Percentiles rank a stretch among this genome's conserved stretches.
Conservation (phyloP, 2,797 vertebrate species). For the Mormyrus proboscirostris region DNA sequence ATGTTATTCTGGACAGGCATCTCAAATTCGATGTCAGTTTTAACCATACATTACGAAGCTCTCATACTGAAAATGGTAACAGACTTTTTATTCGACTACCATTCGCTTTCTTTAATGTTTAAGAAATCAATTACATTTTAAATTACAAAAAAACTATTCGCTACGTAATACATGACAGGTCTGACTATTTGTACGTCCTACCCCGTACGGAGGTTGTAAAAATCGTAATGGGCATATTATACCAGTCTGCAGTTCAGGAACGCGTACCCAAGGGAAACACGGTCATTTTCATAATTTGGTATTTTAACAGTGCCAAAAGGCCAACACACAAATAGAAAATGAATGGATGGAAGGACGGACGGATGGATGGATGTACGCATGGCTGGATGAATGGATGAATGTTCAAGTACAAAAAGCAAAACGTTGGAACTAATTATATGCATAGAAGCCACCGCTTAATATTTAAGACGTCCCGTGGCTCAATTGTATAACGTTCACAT, state of each 20-base stretch:
- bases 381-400: not conserved
- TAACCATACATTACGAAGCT: conserved; percentile 9
- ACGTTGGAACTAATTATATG: not conserved
- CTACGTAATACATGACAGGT: not conserved
- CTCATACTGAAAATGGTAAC: not conserved
- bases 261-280: not conserved
- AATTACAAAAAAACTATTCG: not conserved
- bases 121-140: not conserved
- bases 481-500: conserved; percentile 39
- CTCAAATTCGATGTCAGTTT: not conserved
- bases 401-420: not conserved
- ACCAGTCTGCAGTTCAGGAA: not conserved
- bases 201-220: not conserved
- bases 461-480: conserved; percentile 33
- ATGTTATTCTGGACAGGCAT: not conserved
- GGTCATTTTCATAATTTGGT: not conserved
- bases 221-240: not conserved
- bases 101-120: not conserved
- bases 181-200: not conserved
- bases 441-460: not conserved
- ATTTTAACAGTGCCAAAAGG: not conserved
- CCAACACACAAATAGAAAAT: not conserved
- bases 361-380: too few relatives aligned
- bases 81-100: not conserved
- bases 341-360: not conserved